Evolutionary conservation across 2,113 vertebrate genomes (phyloP).

Genomic region (Naja naja): DNA sequence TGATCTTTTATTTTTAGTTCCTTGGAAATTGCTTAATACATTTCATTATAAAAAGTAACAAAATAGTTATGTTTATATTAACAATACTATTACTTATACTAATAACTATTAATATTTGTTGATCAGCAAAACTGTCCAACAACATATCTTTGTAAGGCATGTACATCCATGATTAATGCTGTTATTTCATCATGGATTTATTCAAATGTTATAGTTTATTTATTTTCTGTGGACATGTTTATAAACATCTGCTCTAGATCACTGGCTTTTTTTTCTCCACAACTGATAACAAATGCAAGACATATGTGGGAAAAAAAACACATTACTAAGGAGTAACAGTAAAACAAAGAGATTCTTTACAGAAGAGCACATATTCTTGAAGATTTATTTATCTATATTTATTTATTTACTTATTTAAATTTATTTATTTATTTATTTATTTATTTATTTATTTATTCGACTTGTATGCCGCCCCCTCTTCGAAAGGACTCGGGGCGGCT

Average conservation of each 20-base stretch:
- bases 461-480: too few species aligned
- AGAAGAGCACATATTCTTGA: slow-evolving; percentile 4
- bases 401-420: not conserved
- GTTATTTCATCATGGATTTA: not conserved
- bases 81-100: not conserved
- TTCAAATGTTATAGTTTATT: not conserved
- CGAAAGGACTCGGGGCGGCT: too few species aligned
- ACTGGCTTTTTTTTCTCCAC: slow-evolving; percentile 1
- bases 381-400: not conserved
- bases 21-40: not conserved
- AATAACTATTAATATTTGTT: not conserved
- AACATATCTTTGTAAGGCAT: not conserved
- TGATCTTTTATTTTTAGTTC: not conserved
- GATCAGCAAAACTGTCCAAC: not conserved
- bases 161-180: not conserved
- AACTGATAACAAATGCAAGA: not conserved
- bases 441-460: too few species aligned
- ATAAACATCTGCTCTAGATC: not conserved
- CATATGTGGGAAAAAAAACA: not conserved
- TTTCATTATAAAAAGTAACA: not conserved
- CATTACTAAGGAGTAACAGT: not conserved
- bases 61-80: not conserved
- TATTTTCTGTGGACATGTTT: not conserved
- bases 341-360: not conserved
- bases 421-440: too few species aligned